Percentiles rank a stretch among this genome's conserved stretches.
These are phyloP conservation scores for Cephus sareptanus DNA, from an alignment of 2,888 invertebrate species.

Conservation along the genomic window DNA sequence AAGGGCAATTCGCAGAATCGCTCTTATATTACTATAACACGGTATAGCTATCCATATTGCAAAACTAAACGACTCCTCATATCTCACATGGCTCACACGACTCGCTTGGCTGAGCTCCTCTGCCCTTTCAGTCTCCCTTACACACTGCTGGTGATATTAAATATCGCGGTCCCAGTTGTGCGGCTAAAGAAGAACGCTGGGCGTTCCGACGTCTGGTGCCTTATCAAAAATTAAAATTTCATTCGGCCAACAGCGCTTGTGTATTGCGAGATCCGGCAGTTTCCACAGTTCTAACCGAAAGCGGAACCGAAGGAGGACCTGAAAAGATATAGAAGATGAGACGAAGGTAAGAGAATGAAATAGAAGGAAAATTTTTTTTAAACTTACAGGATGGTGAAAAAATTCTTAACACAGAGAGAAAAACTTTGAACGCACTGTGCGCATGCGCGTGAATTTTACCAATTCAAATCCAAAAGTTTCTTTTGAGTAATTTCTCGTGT, in stretches of 20 bases:
- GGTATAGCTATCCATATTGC: background rate
- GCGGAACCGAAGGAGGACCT: background rate
- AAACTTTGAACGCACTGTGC: background rate
- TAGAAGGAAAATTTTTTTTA: background rate
- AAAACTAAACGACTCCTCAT: background rate
- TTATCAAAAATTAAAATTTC: constrained; percentile 65
- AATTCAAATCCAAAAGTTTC: background rate
- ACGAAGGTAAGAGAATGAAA: background rate
- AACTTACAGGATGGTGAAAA: background rate
- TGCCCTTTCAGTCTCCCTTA: constrained; percentile 2
- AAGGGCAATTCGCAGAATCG: background rate
- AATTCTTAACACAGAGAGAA: background rate
- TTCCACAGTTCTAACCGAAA: background rate
- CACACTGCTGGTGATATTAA: constrained; percentile 25
- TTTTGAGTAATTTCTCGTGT: background rate
- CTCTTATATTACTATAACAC: background rate
- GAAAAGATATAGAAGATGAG: background rate
- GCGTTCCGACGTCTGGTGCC: constrained; percentile 42
- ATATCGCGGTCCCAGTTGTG: constrained; percentile 26
- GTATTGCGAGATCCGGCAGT: background rate
- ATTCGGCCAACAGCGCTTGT: constrained; percentile 49
- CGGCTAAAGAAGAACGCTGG: constrained; percentile 23
- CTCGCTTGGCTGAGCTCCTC: background rate
- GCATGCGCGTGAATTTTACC: background rate
- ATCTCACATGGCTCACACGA: background rate